phyloP scores from a whole-genome alignment of 2,113 vertebrate genomes.

The Cryptotis parvus region DNA sequence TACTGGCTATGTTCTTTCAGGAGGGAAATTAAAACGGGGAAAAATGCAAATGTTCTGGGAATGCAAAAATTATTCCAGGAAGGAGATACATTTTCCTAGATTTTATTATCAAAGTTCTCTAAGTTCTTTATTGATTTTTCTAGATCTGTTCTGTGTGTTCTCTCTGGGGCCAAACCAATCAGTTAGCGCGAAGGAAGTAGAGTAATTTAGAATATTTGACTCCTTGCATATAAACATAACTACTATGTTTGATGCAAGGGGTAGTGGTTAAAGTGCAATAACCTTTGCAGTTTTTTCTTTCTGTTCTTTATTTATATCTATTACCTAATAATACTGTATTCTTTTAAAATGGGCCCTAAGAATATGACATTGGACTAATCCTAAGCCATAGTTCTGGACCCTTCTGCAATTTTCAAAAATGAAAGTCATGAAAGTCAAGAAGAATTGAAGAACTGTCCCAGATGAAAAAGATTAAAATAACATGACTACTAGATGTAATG shows the following conservation, averaged over 20 bases:
- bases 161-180: not conserved
- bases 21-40: conserved; percentile 65
- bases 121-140: conserved; percentile 31
- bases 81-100: conserved; percentile 69
- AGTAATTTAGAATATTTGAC: not conserved
- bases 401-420: not conserved
- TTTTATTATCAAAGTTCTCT: conserved; percentile 73
- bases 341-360: not conserved
- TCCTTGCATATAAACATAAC: not conserved
- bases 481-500: not conserved
- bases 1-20: not conserved
- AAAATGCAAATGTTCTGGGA: conserved; percentile 65
- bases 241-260: not conserved
- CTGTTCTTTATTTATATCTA: no score
- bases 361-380: not conserved
- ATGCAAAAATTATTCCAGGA: conserved; percentile 72
- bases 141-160: not conserved
- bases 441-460: conserved; percentile 25
- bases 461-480: conserved; percentile 18
- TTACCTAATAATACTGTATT: not conserved
- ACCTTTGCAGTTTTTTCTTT: not conserved
- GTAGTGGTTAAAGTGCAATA: not conserved
- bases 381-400: conserved; percentile 9
- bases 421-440: conserved; percentile 58
- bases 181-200: not conserved